These are phyloP conservation scores for Psephotus haematonotus DNA, from an alignment of 2,113 vertebrate genomes.

Conservation along the genomic window DNA sequence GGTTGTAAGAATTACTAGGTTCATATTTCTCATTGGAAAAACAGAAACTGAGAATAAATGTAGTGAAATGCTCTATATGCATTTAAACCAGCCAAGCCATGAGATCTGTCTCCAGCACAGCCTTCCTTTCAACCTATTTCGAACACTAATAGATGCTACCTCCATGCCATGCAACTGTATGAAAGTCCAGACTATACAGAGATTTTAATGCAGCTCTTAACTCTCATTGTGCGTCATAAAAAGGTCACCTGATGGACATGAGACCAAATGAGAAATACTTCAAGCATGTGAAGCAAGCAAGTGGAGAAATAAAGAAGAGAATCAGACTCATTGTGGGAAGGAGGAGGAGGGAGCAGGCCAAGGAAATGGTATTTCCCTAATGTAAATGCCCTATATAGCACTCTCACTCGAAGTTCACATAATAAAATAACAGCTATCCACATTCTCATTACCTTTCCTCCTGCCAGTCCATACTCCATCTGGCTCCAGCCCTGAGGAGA, in stretches of 20 bases:
- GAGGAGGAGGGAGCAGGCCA: background rate
- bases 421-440: background rate
- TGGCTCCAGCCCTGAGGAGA: background rate
- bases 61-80: background rate
- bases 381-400: background rate
- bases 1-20: background rate
- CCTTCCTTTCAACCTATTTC: background rate
- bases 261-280: background rate
- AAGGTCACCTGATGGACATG: background rate
- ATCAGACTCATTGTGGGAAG: background rate
- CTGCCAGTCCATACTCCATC: background rate
- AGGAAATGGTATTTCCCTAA: background rate
- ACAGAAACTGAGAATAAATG: background rate
- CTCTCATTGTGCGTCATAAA: background rate
- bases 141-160: background rate
- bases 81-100: background rate
- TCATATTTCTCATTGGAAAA: background rate
- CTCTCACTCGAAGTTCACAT: background rate
- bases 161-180: background rate
- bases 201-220: background rate
- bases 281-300: background rate
- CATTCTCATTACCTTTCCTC: background rate
- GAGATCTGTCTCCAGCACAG: background rate
- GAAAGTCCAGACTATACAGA: background rate
- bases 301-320: background rate